A percentile compares a stretch with the other conserved stretches of the same genome.
These are phyloP conservation scores for Archips crataeganus DNA, from an alignment of 2,888 invertebrate genomes.

Conservation along the genomic window DNA sequence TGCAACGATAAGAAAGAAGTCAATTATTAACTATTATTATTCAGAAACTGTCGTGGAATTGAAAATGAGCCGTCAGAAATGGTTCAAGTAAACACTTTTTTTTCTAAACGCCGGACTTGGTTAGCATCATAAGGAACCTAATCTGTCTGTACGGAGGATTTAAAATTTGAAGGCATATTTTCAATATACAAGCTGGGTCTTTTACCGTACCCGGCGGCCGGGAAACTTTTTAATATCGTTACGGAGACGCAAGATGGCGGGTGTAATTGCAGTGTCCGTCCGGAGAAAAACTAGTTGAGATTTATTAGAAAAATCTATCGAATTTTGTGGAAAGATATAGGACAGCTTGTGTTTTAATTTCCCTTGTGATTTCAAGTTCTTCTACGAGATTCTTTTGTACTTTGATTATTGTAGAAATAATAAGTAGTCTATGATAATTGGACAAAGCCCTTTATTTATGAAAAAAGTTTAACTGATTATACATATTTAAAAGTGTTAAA, in stretches of 20 bases:
- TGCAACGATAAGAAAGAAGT: conserved; percentile 41
- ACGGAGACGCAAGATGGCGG: conserved; percentile 37
- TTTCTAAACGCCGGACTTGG: neutral
- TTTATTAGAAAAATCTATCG: conserved; percentile 39
- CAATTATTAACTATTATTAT: conserved; percentile 39
- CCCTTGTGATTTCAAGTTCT: conserved; percentile 23
- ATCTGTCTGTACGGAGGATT: conserved; percentile 10
- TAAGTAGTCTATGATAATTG: no score
- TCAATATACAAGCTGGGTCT: conserved; percentile 24
- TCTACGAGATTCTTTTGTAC: neutral
- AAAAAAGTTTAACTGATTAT: no score
- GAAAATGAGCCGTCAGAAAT: conserved; percentile 5
- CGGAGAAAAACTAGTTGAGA: conserved; percentile 34
- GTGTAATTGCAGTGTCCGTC: conserved; percentile 34
- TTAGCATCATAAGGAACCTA: conserved; percentile 13
- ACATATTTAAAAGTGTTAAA: no score
- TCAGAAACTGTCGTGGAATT: conserved; percentile 23
- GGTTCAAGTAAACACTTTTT: neutral
- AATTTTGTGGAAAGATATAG: conserved; percentile 28
- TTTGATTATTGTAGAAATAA: no score
- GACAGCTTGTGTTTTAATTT: conserved; percentile 30
- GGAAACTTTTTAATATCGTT: conserved; percentile 40
- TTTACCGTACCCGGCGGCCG: conserved; percentile 25
- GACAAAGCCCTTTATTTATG: no score
- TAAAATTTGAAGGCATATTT: conserved; percentile 18